These are phyloP conservation scores for Cydia strobilella DNA, from an alignment of 1,140 invertebrate species.

Conservation along the genomic window DNA sequence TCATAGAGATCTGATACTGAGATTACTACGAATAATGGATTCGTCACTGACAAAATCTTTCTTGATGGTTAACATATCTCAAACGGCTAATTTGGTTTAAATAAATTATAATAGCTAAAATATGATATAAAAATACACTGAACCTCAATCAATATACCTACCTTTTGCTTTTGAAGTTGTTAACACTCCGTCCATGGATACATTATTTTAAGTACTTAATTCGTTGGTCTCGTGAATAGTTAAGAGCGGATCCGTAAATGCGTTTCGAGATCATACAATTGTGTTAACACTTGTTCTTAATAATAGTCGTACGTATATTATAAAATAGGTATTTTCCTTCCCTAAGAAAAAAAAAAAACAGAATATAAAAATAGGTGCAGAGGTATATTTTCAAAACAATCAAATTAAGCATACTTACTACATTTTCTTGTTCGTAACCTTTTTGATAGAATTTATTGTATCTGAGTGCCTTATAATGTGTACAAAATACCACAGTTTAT, in stretches of 20 bases:
- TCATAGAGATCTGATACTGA: constrained; percentile 76
- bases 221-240: constrained; percentile 53
- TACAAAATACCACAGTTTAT: constrained; percentile 38
- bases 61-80: not conserved
- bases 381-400: not conserved
- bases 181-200: constrained; percentile 74
- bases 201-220: constrained; percentile 76
- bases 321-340: constrained; percentile 3
- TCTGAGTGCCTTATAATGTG: constrained; percentile 20
- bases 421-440: not conserved
- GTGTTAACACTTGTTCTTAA: constrained; percentile 34
- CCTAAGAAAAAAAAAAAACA: not conserved
- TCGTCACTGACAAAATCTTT: constrained; percentile 42
- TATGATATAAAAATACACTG: not conserved
- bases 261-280: constrained; percentile 26
- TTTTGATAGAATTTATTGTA: constrained; percentile 4
- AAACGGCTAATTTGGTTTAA: not conserved
- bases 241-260: constrained; percentile 29
- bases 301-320: constrained; percentile 14
- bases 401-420: not conserved
- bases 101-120: not conserved
- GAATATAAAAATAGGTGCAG: too few relatives aligned
- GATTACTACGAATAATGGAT: constrained; percentile 58
- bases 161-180: constrained; percentile 51
- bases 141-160: constrained; percentile 34